Evolutionary conservation across 2,113 vertebrate genomes (phyloP).

Genomic region (Platysteira castanea): DNA sequence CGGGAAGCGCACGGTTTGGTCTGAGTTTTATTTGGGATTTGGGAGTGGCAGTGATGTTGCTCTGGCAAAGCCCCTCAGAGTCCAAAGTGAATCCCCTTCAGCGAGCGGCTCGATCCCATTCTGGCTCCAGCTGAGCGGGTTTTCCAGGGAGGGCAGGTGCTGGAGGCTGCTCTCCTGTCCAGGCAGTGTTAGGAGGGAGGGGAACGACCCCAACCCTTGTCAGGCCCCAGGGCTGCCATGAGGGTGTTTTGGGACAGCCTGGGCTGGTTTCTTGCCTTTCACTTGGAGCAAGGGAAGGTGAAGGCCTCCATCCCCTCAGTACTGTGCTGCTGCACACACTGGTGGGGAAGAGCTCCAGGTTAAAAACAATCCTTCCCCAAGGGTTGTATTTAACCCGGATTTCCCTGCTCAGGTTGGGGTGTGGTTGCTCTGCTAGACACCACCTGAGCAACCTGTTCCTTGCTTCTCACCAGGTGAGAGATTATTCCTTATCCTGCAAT

Average conservation of each 20-base stretch:
- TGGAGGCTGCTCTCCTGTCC: not conserved
- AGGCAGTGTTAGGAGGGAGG: not conserved
- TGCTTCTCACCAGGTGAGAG: not conserved
- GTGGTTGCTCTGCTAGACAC: not conserved
- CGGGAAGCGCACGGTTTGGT: rapidly evolving
- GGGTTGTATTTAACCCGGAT: not conserved
- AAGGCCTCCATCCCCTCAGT: not conserved
- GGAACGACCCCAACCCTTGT: rapidly evolving
- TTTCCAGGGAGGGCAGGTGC: not conserved
- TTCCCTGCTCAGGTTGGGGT: not conserved
- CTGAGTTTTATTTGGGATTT: not conserved
- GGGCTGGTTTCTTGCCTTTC: not conserved
- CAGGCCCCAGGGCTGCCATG: rapidly evolving
- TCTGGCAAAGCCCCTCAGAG: not conserved
- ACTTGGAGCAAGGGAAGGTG: not conserved
- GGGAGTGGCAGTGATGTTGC: not conserved
- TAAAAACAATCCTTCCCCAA: not conserved
- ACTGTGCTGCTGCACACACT: not conserved
- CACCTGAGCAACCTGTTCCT: not conserved
- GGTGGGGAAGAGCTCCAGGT: not conserved
- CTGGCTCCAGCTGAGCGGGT: not conserved
- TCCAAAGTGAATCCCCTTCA: not conserved
- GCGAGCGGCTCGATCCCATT: rapidly evolving
- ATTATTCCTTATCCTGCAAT: not conserved
- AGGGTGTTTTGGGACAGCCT: not conserved